A percentile compares a stretch with the other conserved stretches of the same genome.
phyloP scores from a whole-genome alignment of 2,888 invertebrate species.

The Thecocarcelia acutangulata region DNA sequence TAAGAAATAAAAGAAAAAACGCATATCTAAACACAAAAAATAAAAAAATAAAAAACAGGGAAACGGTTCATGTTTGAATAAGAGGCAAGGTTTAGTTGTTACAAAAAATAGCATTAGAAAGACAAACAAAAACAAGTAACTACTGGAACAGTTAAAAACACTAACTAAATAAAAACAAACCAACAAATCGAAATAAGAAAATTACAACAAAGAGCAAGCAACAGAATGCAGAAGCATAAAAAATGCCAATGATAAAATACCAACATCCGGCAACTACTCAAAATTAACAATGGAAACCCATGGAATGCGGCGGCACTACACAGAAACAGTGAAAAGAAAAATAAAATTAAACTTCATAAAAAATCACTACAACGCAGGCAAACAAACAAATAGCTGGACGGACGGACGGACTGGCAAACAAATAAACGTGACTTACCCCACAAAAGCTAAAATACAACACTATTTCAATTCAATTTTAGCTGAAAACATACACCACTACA shows the following conservation, averaged over 20 bases:
- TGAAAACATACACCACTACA: conserved; percentile 26
- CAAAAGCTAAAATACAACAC: conserved; percentile 74
- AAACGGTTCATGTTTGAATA: conserved; percentile 52
- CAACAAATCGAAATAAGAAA: conserved; percentile 23
- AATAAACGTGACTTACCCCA: conserved; percentile 64
- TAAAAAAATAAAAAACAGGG: conserved; percentile 31
- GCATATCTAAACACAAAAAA: neutral
- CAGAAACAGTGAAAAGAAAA: conserved; percentile 46
- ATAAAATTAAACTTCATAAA: conserved; percentile 55
- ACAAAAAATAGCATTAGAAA: conserved; percentile 72
- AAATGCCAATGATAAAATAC: conserved; percentile 68
- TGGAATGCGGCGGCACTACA: conserved; percentile 61
- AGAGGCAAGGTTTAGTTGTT: conserved; percentile 34
- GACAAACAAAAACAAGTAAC: conserved; percentile 61
- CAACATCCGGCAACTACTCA: conserved; percentile 73
- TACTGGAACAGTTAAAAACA: conserved; percentile 46
- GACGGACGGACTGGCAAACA: conserved; percentile 40
- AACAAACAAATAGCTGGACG: conserved; percentile 7
- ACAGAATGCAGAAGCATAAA: conserved; percentile 53
- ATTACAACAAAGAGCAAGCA: conserved; percentile 22
- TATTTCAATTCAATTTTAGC: conserved; percentile 76
- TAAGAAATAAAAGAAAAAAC: neutral
- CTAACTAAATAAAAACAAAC: conserved; percentile 48
- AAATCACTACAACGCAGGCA: conserved; percentile 58
- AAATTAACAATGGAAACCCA: conserved; percentile 73